Conservation (phyloP, 2,113 vertebrate species). For the Anguilla rostrata region DNA sequence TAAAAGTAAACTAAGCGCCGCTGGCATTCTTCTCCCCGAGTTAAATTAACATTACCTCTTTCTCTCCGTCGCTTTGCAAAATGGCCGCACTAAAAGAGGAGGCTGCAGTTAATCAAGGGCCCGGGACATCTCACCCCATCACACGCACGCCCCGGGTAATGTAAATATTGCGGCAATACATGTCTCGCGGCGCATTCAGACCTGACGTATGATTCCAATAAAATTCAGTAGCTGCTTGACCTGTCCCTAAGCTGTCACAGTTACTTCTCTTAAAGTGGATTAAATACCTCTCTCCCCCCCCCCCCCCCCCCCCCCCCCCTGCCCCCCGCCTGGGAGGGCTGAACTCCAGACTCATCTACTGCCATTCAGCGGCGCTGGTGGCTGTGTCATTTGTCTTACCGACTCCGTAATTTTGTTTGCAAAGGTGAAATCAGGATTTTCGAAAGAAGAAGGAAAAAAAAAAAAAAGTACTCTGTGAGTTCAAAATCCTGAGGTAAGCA, state of each 20-base stretch:
- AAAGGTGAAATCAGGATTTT: background rate
- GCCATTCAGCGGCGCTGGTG: background rate
- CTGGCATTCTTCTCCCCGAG: background rate
- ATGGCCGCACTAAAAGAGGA: background rate
- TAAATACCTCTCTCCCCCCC: background rate
- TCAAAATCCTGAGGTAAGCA: too few species aligned
- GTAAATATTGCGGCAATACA: background rate
- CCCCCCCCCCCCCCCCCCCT: too few species aligned
- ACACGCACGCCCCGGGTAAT: background rate
- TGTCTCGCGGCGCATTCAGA: background rate
- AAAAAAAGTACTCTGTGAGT: background rate
- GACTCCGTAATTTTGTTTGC: background rate
- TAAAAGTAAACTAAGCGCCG: too few species aligned
- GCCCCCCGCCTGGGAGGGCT: background rate
- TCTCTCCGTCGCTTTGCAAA: background rate
- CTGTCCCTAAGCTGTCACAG: background rate
- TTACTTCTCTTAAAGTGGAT: background rate
- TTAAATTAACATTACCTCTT: background rate
- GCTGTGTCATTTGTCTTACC: background rate
- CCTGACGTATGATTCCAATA: constrained; percentile 3
- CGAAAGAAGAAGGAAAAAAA: background rate
- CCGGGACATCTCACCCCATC: background rate
- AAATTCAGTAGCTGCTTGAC: background rate
- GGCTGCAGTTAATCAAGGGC: background rate
- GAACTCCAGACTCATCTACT: background rate